These are phyloP conservation scores for Triplophysa siluroides DNA, from an alignment of 2,113 vertebrate species.

Conservation along the genomic window DNA sequence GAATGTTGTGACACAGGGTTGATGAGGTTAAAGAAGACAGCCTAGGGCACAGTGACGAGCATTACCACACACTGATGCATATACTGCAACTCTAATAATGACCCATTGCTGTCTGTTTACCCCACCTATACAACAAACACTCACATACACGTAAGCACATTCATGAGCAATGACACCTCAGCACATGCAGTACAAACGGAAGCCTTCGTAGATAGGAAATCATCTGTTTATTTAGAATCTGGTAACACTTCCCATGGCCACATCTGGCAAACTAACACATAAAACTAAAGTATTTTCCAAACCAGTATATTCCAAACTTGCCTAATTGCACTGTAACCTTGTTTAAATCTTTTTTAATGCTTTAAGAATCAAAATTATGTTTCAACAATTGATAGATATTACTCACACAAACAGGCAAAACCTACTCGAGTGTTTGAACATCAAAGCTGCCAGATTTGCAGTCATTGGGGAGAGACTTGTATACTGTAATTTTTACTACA, in stretches of 20 bases:
- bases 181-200: background rate
- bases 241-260: constrained; percentile 28
- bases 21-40: constrained; percentile 36
- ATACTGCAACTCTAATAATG: constrained; percentile 16
- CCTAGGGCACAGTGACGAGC: background rate
- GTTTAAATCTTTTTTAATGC: background rate
- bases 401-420: background rate
- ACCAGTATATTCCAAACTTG: background rate
- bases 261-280: constrained; percentile 8
- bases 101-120: constrained; percentile 7
- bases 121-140: constrained; percentile 40
- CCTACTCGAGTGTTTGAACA: background rate
- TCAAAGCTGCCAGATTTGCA: background rate
- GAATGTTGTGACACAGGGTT: constrained; percentile 49
- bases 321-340: background rate
- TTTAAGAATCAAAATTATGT: background rate
- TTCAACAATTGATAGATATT: background rate
- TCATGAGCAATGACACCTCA: background rate
- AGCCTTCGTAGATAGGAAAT: background rate
- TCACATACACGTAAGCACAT: constrained; percentile 6
- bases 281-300: background rate
- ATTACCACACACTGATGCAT: constrained; percentile 12
- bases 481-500: background rate
- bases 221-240: constrained; percentile 24
- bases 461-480: background rate